Percentiles rank a stretch among this genome's conserved stretches.
Conservation (phyloP, 2,888 invertebrate genomes). For the Caenorhabditis sp. region DNA sequence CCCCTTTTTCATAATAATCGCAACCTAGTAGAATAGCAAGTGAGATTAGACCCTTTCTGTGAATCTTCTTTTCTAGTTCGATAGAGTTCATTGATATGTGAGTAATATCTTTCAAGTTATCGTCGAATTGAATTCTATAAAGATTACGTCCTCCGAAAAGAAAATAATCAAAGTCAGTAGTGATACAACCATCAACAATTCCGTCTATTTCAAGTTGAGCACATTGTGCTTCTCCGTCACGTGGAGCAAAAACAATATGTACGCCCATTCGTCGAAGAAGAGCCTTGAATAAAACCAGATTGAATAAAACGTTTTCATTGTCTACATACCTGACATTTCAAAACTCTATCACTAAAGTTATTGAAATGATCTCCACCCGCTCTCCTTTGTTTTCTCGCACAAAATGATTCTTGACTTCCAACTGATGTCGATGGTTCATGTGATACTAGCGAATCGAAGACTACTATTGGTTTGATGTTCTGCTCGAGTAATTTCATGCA, state of each 20-base stretch:
- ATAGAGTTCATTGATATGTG: slow-evolving; percentile 5
- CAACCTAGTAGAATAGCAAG: slow-evolving; percentile 92
- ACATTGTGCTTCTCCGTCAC: slow-evolving; percentile 98
- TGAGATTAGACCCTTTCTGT: slow-evolving; percentile 78
- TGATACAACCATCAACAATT: slow-evolving; percentile 86
- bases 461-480: slow-evolving; percentile 39
- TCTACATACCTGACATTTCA: not conserved
- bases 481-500: slow-evolving; percentile 16
- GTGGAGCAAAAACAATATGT: slow-evolving; percentile 89
- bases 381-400: slow-evolving; percentile 20
- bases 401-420: slow-evolving; percentile 9
- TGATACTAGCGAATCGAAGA: slow-evolving; percentile 34
- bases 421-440: slow-evolving; percentile 4
- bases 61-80: not conserved
- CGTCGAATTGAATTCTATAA: slow-evolving; percentile 77
- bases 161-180: slow-evolving; percentile 98
- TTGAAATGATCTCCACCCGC: slow-evolving; percentile 3
- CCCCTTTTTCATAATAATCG: slow-evolving; percentile 80
- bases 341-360: slow-evolving; percentile 7
- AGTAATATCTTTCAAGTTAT: slow-evolving; percentile 2
- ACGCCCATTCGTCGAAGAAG: slow-evolving; percentile 86
- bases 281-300: slow-evolving; percentile 3
- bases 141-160: slow-evolving; percentile 92
- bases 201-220: slow-evolving; percentile 84
- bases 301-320: not conserved